These are phyloP conservation scores for Camarhynchus parvulus DNA, from an alignment of 2,113 vertebrate genomes.

Conservation along the genomic window DNA sequence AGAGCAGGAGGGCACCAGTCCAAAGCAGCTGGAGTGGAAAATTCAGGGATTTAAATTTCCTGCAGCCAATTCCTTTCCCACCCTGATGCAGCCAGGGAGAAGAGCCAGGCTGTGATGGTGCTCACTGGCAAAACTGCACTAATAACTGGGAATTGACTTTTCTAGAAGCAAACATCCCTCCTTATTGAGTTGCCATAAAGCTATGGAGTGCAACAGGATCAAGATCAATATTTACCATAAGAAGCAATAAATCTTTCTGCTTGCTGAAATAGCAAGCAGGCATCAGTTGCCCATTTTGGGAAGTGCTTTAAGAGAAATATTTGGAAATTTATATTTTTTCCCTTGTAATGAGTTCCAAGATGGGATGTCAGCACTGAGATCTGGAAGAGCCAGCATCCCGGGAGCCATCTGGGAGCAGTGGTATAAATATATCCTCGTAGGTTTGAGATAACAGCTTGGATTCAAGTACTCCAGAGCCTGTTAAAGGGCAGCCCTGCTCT, in stretches of 20 bases:
- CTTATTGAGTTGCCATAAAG: neutral
- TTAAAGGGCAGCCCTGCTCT: constrained; percentile 26
- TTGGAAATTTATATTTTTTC: neutral
- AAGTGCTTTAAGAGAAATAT: constrained; percentile 18
- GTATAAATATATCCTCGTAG: constrained; percentile 44
- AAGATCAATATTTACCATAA: constrained; percentile 39
- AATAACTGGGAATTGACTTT: constrained; percentile 54
- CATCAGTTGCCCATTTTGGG: neutral
- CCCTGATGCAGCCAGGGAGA: neutral
- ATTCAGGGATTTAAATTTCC: constrained; percentile 55
- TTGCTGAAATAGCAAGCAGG: constrained; percentile 12
- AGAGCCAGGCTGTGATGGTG: neutral
- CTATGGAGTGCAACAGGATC: neutral
- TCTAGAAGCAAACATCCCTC: constrained; percentile 32
- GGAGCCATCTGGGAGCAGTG: constrained; percentile 39
- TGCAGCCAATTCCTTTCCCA: neutral
- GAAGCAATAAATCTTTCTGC: constrained; percentile 51
- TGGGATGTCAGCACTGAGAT: neutral
- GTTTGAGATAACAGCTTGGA: constrained; percentile 43
- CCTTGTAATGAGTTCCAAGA: constrained; percentile 10
- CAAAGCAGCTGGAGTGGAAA: neutral
- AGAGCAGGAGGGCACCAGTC: neutral
- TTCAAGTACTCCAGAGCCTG: neutral
- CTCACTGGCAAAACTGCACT: neutral
- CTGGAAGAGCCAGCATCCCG: constrained; percentile 18